phyloP scores from a whole-genome alignment of 2,113 vertebrate species.

The Percopsis transmontana region DNA sequence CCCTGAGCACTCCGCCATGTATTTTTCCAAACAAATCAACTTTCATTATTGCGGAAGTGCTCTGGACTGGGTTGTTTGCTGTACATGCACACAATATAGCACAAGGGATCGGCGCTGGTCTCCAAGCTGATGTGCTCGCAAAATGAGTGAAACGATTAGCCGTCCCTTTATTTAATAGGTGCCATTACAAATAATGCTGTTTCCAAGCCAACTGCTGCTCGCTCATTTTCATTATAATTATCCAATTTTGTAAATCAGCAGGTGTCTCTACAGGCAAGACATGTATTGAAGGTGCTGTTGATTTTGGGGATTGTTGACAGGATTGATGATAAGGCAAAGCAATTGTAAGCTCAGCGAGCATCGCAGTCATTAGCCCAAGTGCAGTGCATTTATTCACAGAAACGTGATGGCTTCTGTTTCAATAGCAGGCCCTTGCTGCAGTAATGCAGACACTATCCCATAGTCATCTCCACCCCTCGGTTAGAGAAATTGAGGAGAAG shows the following conservation, averaged over 20 bases:
- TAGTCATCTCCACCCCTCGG: not conserved
- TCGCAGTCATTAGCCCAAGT: not conserved
- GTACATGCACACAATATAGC: slow-evolving; percentile 44
- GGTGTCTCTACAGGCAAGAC: slow-evolving; percentile 34
- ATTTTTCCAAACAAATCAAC: slow-evolving; percentile 60
- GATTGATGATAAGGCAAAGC: slow-evolving; percentile 11
- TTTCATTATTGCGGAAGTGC: slow-evolving; percentile 63
- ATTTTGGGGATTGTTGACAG: slow-evolving; percentile 41
- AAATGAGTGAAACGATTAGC: slow-evolving; percentile 44
- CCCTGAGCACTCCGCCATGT: slow-evolving; percentile 18
- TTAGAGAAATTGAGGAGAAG: slow-evolving; percentile 24
- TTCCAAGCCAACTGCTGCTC: slow-evolving; percentile 44
- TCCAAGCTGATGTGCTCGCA: slow-evolving; percentile 34
- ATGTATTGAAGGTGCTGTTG: slow-evolving; percentile 22
- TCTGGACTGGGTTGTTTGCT: slow-evolving; percentile 36
- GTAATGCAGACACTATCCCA: slow-evolving; percentile 2
- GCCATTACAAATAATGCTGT: slow-evolving; percentile 50
- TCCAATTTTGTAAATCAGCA: slow-evolving; percentile 55
- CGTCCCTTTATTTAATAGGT: slow-evolving; percentile 52
- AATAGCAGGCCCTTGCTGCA: slow-evolving; percentile 9
- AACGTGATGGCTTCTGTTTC: not conserved
- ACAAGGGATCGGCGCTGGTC: slow-evolving; percentile 29
- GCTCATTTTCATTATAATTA: slow-evolving; percentile 54
- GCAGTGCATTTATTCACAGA: not conserved
- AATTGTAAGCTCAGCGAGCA: slow-evolving; percentile 5